Percentiles rank a stretch among this genome's conserved stretches.
Conservation (phyloP, 2,113 vertebrate genomes). For the Pleuronectes platessa region DNA sequence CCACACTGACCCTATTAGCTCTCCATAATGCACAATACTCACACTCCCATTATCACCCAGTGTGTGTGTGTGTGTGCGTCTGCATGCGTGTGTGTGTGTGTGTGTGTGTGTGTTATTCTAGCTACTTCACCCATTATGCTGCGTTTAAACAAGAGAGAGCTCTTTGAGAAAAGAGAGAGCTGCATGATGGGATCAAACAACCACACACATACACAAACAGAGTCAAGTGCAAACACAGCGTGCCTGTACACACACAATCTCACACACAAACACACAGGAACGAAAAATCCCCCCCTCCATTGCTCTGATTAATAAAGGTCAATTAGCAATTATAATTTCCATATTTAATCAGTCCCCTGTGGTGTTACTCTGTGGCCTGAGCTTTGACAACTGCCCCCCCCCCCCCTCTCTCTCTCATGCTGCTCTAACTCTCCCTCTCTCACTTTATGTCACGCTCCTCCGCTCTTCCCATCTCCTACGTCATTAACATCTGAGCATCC, state of each 20-base stretch:
- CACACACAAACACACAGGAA: slow-evolving; percentile 23
- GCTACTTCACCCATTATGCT: slow-evolving; percentile 67
- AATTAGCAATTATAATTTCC: slow-evolving; percentile 87
- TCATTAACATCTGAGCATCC: slow-evolving; percentile 67
- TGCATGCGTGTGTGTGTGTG: background rate
- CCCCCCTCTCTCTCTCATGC: background rate
- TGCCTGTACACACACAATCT: slow-evolving; percentile 23
- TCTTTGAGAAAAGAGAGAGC: slow-evolving; percentile 73
- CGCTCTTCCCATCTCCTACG: slow-evolving; percentile 62
- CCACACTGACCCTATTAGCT: slow-evolving; percentile 64
- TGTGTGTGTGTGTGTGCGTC: slow-evolving; percentile 15
- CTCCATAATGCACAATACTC: slow-evolving; percentile 44
- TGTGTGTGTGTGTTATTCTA: slow-evolving; percentile 32
- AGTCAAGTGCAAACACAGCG: slow-evolving; percentile 34
- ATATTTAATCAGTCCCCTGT: slow-evolving; percentile 86
- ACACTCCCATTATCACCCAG: slow-evolving; percentile 58
- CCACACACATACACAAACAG: slow-evolving; percentile 49
- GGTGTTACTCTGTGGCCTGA: slow-evolving; percentile 76
- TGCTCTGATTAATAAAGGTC: slow-evolving; percentile 86
- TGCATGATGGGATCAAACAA: slow-evolving; percentile 70
- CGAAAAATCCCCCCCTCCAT: slow-evolving; percentile 56
- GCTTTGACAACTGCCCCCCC: slow-evolving; percentile 65
- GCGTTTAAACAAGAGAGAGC: slow-evolving; percentile 79
- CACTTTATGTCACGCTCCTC: slow-evolving; percentile 69
- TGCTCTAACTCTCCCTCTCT: slow-evolving; percentile 20